A percentile compares a stretch with the other conserved stretches of the same genome.
These are phyloP conservation scores for Lysiphlebus fabarum DNA, from an alignment of 1,140 invertebrate species.

Conservation along the genomic window DNA sequence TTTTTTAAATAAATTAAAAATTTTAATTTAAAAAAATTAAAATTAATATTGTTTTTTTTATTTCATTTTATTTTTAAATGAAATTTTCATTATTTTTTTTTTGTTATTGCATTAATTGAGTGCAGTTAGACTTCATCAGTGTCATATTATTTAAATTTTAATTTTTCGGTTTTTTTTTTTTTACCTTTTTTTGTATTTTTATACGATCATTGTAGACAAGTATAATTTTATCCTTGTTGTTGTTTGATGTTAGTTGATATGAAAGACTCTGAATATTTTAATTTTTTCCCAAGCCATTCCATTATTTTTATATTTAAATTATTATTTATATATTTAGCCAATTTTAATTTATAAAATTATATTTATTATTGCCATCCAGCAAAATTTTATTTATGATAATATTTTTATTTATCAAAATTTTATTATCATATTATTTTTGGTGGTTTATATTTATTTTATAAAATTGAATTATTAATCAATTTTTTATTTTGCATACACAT, in stretches of 20 bases:
- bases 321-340: slow-evolving; percentile 1
- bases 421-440: too few species aligned
- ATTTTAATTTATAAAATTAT: neutral
- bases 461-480: too few species aligned
- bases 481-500: neutral
- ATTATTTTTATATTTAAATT: neutral
- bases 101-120: too few species aligned
- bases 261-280: slow-evolving; percentile 47
- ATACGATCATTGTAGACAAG: slow-evolving; percentile 61
- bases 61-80: too few species aligned
- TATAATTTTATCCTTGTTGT: slow-evolving; percentile 59
- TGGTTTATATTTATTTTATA: too few species aligned
- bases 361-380: slow-evolving; percentile 1
- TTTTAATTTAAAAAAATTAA: too few species aligned
- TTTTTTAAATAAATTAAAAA: too few species aligned
- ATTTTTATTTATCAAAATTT: too few species aligned
- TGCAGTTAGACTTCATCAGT: too few species aligned
- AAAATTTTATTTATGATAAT: neutral
- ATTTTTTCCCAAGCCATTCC: slow-evolving; percentile 13
- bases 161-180: slow-evolving; percentile 37
- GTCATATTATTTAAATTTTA: slow-evolving; percentile 15
- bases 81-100: too few species aligned
- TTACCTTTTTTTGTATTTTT: slow-evolving; percentile 59
- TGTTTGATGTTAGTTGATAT: slow-evolving; percentile 52
- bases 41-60: too few species aligned